Evolutionary conservation across 2,113 vertebrate genomes (phyloP), one percentile per base, ranked within the genome.

Genomic region (Daubentonia madagascariensis): DNA sequence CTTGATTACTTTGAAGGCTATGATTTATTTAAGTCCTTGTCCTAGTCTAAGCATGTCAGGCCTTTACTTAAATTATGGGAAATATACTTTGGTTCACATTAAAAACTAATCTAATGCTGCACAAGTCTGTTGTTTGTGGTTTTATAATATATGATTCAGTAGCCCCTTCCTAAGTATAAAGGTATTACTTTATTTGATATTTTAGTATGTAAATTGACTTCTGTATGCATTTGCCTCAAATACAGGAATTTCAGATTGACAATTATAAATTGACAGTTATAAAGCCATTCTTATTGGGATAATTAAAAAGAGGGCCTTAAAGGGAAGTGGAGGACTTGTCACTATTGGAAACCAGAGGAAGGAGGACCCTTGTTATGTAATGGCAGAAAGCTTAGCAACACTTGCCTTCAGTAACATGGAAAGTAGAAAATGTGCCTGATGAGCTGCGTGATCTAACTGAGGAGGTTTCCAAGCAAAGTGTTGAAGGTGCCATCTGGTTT

Each of bases 1-100:
- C 70, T 52, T 80, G 75, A 89, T 85, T 85, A 17, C 75, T 89
- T 97, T 83, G 61, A 73, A 96, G 87, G 43, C 67, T 92, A 3
- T 30, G 67, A 40, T 78, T 73, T 63, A 80, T 83, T 73, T 63
- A 85, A 83, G 35, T n/a, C 22, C 20, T 89, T 67, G 7, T 88
- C 48, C 13, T 92, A 35, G 11, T 76, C 54, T 91, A 61, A 85
- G 28, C 16, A 67, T 79, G 48, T 57, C 68, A 52, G 18, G 35
- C 37, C 87, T 95, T 91, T 75, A 23, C 52, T 87, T 85, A 85
- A 75, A 84, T 89, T 48, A 75, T 73, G 45, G 48, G 57, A 81
- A 68, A n/a, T n/a, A 75, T 63, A 40, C 9, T 80, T 68, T 87
- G 81, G 65, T 54, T 96, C 35, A 72, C 9, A 18, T 89, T 78